A percentile compares a stretch with the other conserved stretches of the same genome.
phyloP scores from a whole-genome alignment of 2,113 vertebrate genomes.

The Megaleporinus macrocephalus region DNA sequence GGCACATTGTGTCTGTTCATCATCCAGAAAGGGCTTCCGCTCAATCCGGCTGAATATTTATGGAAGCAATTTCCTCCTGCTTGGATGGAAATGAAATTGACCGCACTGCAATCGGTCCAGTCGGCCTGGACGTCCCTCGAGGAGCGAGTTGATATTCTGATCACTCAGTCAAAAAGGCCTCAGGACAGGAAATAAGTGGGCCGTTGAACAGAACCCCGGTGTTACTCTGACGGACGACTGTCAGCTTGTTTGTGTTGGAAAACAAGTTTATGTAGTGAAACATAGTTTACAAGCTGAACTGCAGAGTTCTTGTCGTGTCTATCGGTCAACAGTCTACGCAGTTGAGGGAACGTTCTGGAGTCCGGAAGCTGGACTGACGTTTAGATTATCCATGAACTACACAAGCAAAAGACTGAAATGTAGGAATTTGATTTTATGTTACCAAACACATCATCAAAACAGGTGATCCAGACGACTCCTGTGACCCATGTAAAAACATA shows the following conservation, averaged over 20 bases:
- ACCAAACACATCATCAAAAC: too few species aligned
- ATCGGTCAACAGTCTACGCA: too few species aligned
- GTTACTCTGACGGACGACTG: neutral
- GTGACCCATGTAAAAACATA: too few species aligned
- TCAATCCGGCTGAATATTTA: conserved; percentile 66
- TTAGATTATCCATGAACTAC: too few species aligned
- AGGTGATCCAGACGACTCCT: too few species aligned
- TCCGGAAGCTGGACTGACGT: too few species aligned
- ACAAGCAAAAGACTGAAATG: too few species aligned
- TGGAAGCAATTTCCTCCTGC: conserved; percentile 63
- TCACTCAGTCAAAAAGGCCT: neutral
- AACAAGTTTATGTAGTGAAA: neutral
- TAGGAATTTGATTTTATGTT: too few species aligned
- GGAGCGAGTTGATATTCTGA: conserved; percentile 11
- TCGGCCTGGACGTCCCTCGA: neutral
- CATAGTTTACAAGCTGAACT: too few species aligned
- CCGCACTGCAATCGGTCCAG: conserved; percentile 34
- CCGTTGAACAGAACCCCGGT: neutral
- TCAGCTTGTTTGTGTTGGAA: neutral
- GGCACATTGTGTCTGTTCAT: conserved; percentile 1
- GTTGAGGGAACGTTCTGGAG: too few species aligned
- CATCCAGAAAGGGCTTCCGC: conserved; percentile 8
- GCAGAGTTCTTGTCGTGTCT: too few species aligned
- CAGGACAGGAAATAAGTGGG: neutral
- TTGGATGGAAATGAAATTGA: conserved; percentile 54